Percentiles rank a stretch among this genome's conserved stretches.
Conservation (phyloP, 2,797 vertebrate genomes). For the Microcaecilia unicolor region DNA sequence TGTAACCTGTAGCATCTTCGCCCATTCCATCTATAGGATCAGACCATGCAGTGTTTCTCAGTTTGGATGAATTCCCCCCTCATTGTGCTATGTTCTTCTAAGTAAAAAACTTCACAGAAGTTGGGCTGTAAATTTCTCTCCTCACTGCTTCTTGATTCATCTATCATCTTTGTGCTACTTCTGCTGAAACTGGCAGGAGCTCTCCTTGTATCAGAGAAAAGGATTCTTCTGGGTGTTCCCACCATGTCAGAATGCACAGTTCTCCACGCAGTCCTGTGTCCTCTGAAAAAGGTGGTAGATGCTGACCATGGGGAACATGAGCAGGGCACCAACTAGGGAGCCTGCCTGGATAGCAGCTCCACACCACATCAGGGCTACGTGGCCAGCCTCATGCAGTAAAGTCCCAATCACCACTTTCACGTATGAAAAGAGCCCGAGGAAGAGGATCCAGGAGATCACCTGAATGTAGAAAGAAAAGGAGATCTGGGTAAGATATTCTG, state of each 20-base stretch:
- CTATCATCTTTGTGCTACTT: too few species aligned
- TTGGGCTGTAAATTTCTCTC: too few species aligned
- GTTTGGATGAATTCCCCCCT: too few species aligned
- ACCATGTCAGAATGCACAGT: constrained; percentile 44
- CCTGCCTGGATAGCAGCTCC: constrained; percentile 78
- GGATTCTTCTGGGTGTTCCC: too few species aligned
- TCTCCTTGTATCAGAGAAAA: too few species aligned
- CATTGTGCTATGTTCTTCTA: too few species aligned
- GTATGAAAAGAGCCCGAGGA: constrained; percentile 75
- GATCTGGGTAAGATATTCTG: neutral
- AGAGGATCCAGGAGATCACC: constrained; percentile 73
- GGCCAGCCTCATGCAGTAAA: constrained; percentile 70
- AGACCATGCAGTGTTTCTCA: too few species aligned
- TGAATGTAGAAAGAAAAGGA: constrained; percentile 21
- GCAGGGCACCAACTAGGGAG: constrained; percentile 68
- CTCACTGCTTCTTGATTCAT: too few species aligned
- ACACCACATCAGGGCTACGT: constrained; percentile 67
- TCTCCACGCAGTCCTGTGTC: constrained; percentile 54
- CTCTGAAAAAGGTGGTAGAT: constrained; percentile 60
- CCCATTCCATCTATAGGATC: too few species aligned
- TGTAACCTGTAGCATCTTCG: too few species aligned
- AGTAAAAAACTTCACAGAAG: too few species aligned
- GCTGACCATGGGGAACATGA: constrained; percentile 76
- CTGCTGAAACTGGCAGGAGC: too few species aligned
- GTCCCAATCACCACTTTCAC: constrained; percentile 78